Evolutionary conservation across 2,113 vertebrate genomes (phyloP).

Genomic region (Dendropsophus ebraccatus): DNA sequence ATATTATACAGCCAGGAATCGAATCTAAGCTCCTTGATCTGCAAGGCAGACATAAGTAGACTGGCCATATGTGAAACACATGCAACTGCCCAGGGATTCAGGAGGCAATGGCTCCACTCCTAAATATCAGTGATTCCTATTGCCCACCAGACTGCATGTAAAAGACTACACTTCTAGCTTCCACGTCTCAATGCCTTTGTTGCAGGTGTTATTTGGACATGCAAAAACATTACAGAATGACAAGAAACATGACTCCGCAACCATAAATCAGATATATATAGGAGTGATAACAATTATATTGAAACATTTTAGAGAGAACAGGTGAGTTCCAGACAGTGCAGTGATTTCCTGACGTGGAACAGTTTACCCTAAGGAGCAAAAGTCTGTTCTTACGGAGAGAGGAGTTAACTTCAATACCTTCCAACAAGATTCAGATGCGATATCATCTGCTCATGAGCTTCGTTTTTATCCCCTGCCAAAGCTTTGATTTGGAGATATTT

Average conservation of each 20-base stretch:
- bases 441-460: slow-evolving; percentile 11
- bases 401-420: slow-evolving; percentile 6
- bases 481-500: slow-evolving; percentile 13
- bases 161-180: not conserved
- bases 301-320: not conserved
- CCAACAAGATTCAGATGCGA: slow-evolving; percentile 12
- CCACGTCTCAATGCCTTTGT: not conserved
- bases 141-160: not conserved
- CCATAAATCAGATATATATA: not conserved
- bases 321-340: not conserved
- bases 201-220: not conserved
- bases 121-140: too few species aligned
- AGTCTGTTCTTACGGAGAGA: not conserved
- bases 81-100: too few species aligned
- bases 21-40: too few species aligned
- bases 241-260: not conserved
- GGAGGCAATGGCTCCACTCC: too few species aligned
- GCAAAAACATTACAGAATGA: not conserved
- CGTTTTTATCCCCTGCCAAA: slow-evolving; percentile 27
- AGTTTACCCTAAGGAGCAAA: not conserved
- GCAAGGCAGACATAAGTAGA: too few species aligned
- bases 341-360: not conserved
- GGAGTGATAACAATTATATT: not conserved
- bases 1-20: too few species aligned
- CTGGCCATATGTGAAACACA: too few species aligned